These are phyloP conservation scores for Miltochrista miniata DNA, from an alignment of 2,888 invertebrate genomes.

Conservation along the genomic window DNA sequence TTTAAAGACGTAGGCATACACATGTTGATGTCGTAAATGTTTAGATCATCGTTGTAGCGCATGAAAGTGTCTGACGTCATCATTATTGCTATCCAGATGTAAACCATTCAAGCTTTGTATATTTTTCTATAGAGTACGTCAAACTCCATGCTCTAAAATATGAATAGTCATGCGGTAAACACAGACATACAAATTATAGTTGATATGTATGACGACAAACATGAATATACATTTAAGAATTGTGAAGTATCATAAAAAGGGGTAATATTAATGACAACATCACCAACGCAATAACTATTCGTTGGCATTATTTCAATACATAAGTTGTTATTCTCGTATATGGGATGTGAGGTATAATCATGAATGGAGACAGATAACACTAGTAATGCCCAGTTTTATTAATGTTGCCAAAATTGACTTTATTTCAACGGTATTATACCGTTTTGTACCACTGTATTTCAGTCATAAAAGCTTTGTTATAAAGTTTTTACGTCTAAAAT, in stretches of 20 bases:
- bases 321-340: too few species aligned
- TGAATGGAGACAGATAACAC: too few species aligned
- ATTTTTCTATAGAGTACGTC: slow-evolving; percentile 41
- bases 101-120: slow-evolving; percentile 49
- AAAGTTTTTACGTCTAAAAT: too few species aligned
- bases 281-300: not conserved
- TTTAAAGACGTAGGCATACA: not conserved
- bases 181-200: not conserved
- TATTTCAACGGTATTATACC: too few species aligned
- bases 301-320: not conserved
- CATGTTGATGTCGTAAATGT: slow-evolving; percentile 7
- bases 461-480: too few species aligned
- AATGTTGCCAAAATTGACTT: too few species aligned
- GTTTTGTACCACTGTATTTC: too few species aligned
- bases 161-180: not conserved
- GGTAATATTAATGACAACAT: not conserved
- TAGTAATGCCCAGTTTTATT: too few species aligned
- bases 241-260: slow-evolving; percentile 11
- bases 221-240: not conserved
- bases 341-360: too few species aligned
- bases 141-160: not conserved
- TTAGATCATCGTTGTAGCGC: slow-evolving; percentile 43
- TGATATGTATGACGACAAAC: not conserved
- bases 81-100: slow-evolving; percentile 56
- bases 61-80: slow-evolving; percentile 34